A percentile compares a stretch with the other conserved stretches of the same genome.
These are phyloP conservation scores for Rostratula benghalensis DNA, from an alignment of 2,113 vertebrate species.

Conservation along the genomic window DNA sequence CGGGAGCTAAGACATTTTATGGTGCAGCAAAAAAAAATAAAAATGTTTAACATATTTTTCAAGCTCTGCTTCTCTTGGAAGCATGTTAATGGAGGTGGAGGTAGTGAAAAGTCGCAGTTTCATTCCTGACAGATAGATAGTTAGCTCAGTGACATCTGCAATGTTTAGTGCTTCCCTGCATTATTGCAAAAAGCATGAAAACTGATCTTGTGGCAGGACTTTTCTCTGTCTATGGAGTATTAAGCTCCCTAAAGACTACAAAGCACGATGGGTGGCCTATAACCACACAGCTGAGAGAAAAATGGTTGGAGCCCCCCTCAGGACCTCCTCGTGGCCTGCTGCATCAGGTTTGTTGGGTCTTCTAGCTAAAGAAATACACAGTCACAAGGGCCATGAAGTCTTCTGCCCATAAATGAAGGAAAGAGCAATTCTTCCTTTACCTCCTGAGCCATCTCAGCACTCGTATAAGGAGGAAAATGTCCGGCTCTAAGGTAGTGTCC, in stretches of 20 bases:
- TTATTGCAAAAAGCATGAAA: not conserved
- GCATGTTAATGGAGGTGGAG: not conserved
- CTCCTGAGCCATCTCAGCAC: not conserved
- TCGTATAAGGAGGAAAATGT: not conserved
- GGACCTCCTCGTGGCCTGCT: not conserved
- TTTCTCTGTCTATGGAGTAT: not conserved
- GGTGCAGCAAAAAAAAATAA: not conserved
- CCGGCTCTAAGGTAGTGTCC: not conserved
- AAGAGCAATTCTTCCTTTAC: not conserved
- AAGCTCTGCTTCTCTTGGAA: conserved; percentile 43
- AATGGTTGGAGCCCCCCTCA: not conserved
- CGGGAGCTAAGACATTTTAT: conserved; percentile 37
- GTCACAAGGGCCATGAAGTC: not conserved
- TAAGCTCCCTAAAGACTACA: not conserved
- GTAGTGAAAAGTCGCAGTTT: not conserved
- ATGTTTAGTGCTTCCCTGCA: not conserved
- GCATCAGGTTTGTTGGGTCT: not conserved
- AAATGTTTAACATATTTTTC: conserved; percentile 27
- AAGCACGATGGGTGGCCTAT: fast-evolving
- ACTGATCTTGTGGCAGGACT: not conserved
- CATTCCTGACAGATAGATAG: not conserved
- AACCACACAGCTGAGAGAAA: not conserved
- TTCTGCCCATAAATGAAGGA: not conserved
- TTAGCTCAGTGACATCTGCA: not conserved
- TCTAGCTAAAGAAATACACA: not conserved